Conservation (phyloP, 2,797 vertebrate genomes). For the Centropyge bicolor region DNA sequence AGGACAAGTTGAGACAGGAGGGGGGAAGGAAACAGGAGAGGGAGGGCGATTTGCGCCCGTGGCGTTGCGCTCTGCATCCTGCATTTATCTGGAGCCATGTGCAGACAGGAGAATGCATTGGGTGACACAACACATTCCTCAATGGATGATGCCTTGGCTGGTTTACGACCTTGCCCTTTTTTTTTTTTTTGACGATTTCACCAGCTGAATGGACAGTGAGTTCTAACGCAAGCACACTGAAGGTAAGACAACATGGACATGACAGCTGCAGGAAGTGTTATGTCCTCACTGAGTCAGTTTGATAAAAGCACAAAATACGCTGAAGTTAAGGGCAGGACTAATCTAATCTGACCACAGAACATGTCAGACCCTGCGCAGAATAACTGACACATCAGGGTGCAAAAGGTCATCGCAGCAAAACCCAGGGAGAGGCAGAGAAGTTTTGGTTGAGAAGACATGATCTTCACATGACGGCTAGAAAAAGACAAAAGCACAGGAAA, state of each 20-base stretch:
- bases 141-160: conserved; percentile 15
- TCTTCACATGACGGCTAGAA: background rate
- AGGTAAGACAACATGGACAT: background rate
- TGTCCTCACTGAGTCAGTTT: conserved; percentile 3
- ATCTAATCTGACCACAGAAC: conserved; percentile 34
- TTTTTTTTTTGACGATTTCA: background rate
- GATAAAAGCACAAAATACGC: conserved; percentile 16
- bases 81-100: conserved; percentile 57
- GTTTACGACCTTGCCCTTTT: conserved; percentile 3
- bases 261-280: conserved; percentile 16
- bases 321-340: conserved; percentile 3
- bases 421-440: background rate
- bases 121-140: conserved; percentile 33
- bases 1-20: conserved; percentile 73
- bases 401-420: background rate
- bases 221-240: background rate
- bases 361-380: background rate
- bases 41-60: conserved; percentile 50
- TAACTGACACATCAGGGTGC: conserved; percentile 20
- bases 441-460: conserved; percentile 9
- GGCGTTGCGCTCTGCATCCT: conserved; percentile 54
- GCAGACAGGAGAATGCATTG: conserved; percentile 33
- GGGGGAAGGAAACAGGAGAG: conserved; percentile 32
- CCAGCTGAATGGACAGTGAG: background rate
- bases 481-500: conserved; percentile 7